Base-by-base conservation (phyloP, 2,888 invertebrate genomes). In the Polymixis flavicincta region DNA sequence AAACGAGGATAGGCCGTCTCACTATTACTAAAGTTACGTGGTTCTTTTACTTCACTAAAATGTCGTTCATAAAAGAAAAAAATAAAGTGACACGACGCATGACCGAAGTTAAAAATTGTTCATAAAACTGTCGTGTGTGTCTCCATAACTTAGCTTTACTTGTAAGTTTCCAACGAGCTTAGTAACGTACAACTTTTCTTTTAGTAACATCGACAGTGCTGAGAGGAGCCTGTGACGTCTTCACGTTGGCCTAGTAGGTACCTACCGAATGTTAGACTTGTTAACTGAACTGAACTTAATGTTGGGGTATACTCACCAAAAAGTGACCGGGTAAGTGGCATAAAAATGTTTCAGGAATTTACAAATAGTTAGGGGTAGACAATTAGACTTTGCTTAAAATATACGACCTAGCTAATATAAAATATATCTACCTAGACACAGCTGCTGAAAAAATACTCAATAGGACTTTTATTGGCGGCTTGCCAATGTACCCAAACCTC, bases 131-230 rank as follows among this genome's bases (percentile, higher is more conserved):
- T 19, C 48, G 57, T 13, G 22, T 54, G 57, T 63, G 80, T 54
- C 52, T 8, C 54, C 63, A 65, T 48, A 42, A 54, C 52, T 65
- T 73, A 37, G 28, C 13, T 37, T 54, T 32, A 72, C 37, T 72
- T 7, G 59, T 28, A 13, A 48, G 73, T 65, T 72, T 25, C 14
- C 13, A 32, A 28, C 37, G 11, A 48, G 37, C 54, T 32, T 14
- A 14, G n/a, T 28, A 17, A 3, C 25, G 9, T 1, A 32, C 6
- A 80, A 77, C 74, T 80, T 80, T 54, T 72, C 52, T 78, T 9
- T 71, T 25, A 59, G 28, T 9, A 9, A 54, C 52, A 48, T 54
- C 7, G 17, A 32, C 55, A 37, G 63, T 19, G 19, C 57, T 45
- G 17, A 14, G 7, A 45, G 19, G 54, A 71, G 19, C 45, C 17